Evolutionary conservation across 30 jellyfish, hydroid and myxozoan genomes (phyloP).

Genomic region (Chrysaora quinquecirrha): DNA sequence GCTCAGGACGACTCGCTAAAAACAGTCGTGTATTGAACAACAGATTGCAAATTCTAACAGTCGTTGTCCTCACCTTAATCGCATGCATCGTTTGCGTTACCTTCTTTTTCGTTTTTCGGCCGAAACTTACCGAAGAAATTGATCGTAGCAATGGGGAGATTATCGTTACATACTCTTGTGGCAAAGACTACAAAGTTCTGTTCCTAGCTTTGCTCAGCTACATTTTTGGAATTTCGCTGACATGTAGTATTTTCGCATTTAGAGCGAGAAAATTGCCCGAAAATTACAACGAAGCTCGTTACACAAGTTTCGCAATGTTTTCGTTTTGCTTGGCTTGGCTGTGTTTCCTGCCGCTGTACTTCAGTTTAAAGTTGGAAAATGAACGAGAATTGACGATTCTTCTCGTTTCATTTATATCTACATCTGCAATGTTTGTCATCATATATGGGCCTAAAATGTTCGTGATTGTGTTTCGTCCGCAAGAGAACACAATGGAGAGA

Average conservation of each 20-base stretch:
- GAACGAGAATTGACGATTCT: conserved; percentile 64
- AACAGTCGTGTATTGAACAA: conserved; percentile 80
- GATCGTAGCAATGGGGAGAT: conserved; percentile 16
- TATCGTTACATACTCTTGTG: conserved; percentile 66
- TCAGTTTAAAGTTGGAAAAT: conserved; percentile 55
- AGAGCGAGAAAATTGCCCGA: conserved; percentile 96
- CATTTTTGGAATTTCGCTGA: conserved; percentile 76
- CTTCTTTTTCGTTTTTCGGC: conserved; percentile 69
- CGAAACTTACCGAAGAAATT: conserved; percentile 24
- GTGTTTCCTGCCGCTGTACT: conserved; percentile 87
- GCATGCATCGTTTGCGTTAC: conserved; percentile 67
- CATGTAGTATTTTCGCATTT: conserved; percentile 95
- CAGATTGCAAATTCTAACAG: conserved; percentile 87
- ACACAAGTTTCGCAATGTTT: conserved; percentile 97
- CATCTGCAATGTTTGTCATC: conserved; percentile 50
- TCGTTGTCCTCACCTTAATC: conserved; percentile 60
- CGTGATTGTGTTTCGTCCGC: conserved; percentile 71
- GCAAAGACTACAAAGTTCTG: conserved; percentile 57
- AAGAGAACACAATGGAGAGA: conserved; percentile 81
- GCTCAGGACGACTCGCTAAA: conserved; percentile 76
- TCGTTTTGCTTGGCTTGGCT: conserved; percentile 85
- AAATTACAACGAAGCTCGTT: conserved; percentile 93
- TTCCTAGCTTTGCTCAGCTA: conserved; percentile 67
- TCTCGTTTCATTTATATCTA: conserved; percentile 62
- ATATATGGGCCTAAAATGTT: conserved; percentile 80